phyloP scores from a whole-genome alignment of 2,797 vertebrate species.

The Nothura maculosa region DNA sequence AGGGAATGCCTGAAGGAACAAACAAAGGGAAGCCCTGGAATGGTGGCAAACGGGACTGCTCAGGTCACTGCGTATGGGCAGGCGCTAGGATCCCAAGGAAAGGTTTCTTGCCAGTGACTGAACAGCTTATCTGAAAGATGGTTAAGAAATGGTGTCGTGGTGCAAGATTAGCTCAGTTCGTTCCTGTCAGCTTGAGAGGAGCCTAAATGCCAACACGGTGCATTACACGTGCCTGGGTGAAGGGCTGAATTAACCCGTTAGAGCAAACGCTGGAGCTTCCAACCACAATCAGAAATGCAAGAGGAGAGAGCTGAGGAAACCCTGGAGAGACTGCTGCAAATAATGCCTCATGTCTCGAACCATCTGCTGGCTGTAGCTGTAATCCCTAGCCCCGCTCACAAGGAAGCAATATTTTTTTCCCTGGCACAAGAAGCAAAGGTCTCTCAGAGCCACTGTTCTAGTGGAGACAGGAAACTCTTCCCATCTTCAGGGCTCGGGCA shows the following conservation, averaged over 20 bases:
- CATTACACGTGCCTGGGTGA: not conserved
- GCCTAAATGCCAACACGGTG: not conserved
- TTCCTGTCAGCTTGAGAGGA: not conserved
- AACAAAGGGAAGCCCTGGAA: not conserved
- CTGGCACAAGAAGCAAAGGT: not conserved
- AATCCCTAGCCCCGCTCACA: not conserved
- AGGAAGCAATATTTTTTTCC: not conserved
- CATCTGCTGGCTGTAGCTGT: not conserved
- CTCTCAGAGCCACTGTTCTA: not conserved
- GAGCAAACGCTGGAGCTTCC: fast-evolving
- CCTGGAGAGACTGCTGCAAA: not conserved
- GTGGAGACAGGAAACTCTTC: not conserved
- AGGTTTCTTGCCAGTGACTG: not conserved
- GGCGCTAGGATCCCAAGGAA: not conserved
- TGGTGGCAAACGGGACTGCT: not conserved
- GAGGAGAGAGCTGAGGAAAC: not conserved
- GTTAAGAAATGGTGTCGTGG: not conserved
- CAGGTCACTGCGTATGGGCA: fast-evolving
- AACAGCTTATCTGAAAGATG: not conserved
- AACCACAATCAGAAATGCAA: not conserved
- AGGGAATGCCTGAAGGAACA: not conserved
- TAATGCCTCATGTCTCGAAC: not conserved
- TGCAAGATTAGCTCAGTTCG: not conserved
- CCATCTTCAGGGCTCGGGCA: not conserved
- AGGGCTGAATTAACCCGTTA: not conserved